Evolutionary conservation across 2,113 vertebrate species (phyloP).

Genomic region (Microtus montanus): DNA sequence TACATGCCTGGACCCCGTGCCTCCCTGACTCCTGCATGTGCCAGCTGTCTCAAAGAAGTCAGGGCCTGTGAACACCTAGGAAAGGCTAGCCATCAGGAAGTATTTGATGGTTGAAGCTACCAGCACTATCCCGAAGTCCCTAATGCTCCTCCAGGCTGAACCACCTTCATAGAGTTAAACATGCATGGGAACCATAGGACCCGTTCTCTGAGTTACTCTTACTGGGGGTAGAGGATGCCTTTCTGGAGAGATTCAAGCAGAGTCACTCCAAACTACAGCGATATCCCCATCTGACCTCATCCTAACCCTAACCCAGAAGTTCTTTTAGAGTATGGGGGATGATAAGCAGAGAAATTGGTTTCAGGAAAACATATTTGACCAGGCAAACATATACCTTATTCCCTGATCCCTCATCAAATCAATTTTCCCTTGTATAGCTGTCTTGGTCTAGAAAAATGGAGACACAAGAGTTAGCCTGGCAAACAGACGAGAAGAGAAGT

Average conservation of each 20-base stretch:
- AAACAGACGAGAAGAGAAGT: not conserved
- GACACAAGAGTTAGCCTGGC: not conserved
- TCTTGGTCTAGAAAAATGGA: slow-evolving; percentile 8
- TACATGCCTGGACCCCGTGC: not conserved
- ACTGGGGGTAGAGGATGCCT: not conserved
- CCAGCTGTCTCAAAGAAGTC: not conserved
- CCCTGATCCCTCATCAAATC: not conserved
- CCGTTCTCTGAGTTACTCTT: not conserved
- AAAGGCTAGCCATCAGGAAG: not conserved
- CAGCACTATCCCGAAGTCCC: not conserved
- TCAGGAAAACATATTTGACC: not conserved
- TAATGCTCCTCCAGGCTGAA: not conserved
- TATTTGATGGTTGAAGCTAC: not conserved
- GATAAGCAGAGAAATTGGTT: slow-evolving; percentile 28
- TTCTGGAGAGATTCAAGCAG: not conserved
- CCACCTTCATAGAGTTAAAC: not conserved
- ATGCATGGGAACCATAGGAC: not conserved
- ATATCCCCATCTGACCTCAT: not conserved
- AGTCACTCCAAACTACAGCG: not conserved
- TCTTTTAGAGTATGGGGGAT: slow-evolving; percentile 23
- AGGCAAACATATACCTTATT: not conserved
- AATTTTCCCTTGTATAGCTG: not conserved
- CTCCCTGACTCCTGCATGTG: accelerated
- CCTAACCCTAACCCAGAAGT: not conserved
- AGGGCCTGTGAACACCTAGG: not conserved